phyloP scores from a whole-genome alignment of 2,797 vertebrate genomes.

The Octomys mimax region DNA sequence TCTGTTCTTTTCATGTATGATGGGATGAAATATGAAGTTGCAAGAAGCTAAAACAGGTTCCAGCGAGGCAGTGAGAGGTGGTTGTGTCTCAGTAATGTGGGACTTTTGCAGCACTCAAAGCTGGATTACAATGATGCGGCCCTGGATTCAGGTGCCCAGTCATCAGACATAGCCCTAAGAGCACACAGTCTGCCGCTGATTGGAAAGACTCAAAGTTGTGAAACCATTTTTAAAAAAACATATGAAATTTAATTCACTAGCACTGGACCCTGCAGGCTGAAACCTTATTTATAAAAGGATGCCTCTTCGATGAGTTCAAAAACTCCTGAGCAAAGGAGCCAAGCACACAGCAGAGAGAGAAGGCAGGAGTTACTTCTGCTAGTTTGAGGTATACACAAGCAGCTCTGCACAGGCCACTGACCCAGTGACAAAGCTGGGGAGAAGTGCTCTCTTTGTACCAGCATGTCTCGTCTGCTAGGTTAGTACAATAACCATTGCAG shows the following conservation, averaged over 20 bases:
- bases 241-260: constrained; percentile 34
- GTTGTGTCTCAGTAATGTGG: not conserved
- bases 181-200: not conserved
- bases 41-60: not conserved
- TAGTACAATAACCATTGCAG: not conserved
- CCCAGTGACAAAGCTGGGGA: not conserved
- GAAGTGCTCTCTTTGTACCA: not conserved
- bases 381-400: not conserved
- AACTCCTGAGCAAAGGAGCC: not conserved
- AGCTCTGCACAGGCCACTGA: not conserved
- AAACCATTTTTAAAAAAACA: too few species aligned
- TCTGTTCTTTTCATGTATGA: not conserved
- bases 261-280: not conserved
- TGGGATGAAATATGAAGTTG: constrained; percentile 3
- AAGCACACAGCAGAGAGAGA: not conserved
- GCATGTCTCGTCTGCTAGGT: not conserved
- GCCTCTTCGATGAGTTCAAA: constrained; percentile 37
- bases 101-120: not conserved
- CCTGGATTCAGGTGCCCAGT: not conserved
- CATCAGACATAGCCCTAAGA: not conserved
- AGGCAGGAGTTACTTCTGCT: not conserved
- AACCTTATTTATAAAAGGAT: constrained; percentile 70
- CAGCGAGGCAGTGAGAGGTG: not conserved
- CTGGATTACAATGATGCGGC: not conserved
- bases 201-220: not conserved